These are phyloP conservation scores for Neopelma chrysocephalum DNA, from an alignment of 2,797 vertebrate species.

Conservation along the genomic window DNA sequence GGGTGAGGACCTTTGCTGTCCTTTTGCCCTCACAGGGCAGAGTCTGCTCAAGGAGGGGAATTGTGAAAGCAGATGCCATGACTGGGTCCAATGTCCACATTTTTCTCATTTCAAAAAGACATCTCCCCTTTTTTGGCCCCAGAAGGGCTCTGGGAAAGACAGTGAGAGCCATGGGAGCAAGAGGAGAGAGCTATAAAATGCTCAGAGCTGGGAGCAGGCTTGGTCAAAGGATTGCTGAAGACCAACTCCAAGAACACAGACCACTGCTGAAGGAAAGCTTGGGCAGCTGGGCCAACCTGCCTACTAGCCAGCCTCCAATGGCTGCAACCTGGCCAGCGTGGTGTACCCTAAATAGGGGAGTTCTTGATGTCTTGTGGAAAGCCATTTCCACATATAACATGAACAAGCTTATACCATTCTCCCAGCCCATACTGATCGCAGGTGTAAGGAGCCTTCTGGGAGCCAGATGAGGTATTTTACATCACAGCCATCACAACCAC, in stretches of 20 bases:
- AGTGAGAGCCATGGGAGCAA: not conserved
- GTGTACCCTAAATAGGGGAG: not conserved
- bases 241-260: not conserved
- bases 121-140: not conserved
- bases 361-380: not conserved
- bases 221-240: not conserved
- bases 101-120: not conserved
- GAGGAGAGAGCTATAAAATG: not conserved
- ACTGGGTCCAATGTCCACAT: not conserved
- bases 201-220: not conserved
- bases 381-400: not conserved
- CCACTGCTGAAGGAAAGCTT: not conserved
- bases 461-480: not conserved
- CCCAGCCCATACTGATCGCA: not conserved
- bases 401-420: not conserved
- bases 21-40: not conserved
- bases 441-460: not conserved
- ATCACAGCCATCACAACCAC: accelerated
- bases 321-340: not conserved
- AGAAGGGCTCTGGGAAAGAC: not conserved
- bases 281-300: not conserved
- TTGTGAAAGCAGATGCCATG: not conserved
- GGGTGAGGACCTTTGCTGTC: not conserved
- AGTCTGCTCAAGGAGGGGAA: not conserved
- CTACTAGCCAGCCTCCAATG: not conserved